Base-by-base conservation (phyloP, 2,113 vertebrate genomes). In the Cervus canadensis region DNA sequence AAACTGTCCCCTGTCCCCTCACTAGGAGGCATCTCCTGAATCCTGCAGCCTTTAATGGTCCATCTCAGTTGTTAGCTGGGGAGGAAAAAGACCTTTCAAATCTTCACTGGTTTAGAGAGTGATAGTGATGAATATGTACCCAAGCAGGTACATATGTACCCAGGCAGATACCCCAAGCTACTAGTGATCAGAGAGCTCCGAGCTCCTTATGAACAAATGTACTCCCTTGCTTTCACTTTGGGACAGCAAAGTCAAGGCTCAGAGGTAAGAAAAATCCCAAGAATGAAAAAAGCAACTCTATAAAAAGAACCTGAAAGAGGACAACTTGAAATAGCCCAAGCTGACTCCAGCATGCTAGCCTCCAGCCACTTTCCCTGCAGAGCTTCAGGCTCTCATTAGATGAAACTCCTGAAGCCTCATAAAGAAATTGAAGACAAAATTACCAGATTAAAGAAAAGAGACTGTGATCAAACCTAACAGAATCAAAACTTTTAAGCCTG, bases 241-340 rank as follows among this genome's bases (percentile, higher is more conserved):
- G 91, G 95, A 94, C 45, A 67, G 95, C 59, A 94, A 57, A 95
- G 93, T 82, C 85, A 94, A 96, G 64, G 88, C 82, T 97, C 87
- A 67, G 93, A 94, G 85, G 76, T 86, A 94, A 95, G 94, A 91
- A 97, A 95, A 91, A 85, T 82, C 71, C 91, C 59, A 78, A 96
- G 94, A 97, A 60, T 62, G 26, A 89, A 97, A 98, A 98, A 95
- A 71, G 93, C 91, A 81, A 21, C 33, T 94, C 96, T 97, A 95
- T 96, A 93, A 98, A 98, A 98, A 97, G 97, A 88, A 79, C 60
- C 54, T 40, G 83, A 97, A 98, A 87, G 78, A 97, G 83, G 64
- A 78, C 89, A 89, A 89, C 79, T 87, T 23, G 91, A 97, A 98
- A 97, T 97, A 98, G 91, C 91, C 95, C 48, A 19, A 92, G 89